These are phyloP conservation scores for Zalophus californianus DNA, from an alignment of 2,797 vertebrate genomes.

Conservation along the genomic window DNA sequence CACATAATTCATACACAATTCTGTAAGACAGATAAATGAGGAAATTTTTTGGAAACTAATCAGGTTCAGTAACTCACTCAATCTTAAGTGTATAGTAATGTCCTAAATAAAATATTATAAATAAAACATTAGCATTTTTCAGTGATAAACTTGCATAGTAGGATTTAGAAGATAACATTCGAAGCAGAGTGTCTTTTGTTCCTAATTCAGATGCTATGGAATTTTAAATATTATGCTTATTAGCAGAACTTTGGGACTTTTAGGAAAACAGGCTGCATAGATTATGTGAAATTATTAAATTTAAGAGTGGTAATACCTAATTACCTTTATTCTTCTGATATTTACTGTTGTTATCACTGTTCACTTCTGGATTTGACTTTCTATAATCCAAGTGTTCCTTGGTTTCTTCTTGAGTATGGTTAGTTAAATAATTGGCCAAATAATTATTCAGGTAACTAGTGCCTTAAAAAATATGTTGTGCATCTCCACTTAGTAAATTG, in stretches of 20 bases:
- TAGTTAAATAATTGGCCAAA: slow-evolving; percentile 27
- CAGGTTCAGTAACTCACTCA: background rate
- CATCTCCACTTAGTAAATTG: background rate
- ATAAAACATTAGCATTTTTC: background rate
- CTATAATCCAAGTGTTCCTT: background rate
- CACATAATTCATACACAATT: background rate
- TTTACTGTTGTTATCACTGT: background rate
- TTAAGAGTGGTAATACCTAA: background rate
- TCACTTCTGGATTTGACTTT: background rate
- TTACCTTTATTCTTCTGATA: background rate
- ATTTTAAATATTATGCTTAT: background rate
- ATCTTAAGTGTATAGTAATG: background rate
- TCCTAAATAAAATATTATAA: background rate
- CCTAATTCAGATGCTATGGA: background rate
- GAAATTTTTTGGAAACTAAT: background rate
- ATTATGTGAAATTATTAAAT: background rate
- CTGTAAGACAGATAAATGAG: background rate
- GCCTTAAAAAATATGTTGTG: background rate
- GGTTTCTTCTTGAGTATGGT: background rate
- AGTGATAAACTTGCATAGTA: background rate
- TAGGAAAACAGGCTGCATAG: background rate
- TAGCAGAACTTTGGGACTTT: background rate
- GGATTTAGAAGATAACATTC: background rate
- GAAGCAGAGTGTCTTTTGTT: background rate
- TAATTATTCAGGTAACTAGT: background rate